Evolutionary conservation across 2,888 invertebrate species (phyloP).

Genomic region (Dryadula phaetusa): DNA sequence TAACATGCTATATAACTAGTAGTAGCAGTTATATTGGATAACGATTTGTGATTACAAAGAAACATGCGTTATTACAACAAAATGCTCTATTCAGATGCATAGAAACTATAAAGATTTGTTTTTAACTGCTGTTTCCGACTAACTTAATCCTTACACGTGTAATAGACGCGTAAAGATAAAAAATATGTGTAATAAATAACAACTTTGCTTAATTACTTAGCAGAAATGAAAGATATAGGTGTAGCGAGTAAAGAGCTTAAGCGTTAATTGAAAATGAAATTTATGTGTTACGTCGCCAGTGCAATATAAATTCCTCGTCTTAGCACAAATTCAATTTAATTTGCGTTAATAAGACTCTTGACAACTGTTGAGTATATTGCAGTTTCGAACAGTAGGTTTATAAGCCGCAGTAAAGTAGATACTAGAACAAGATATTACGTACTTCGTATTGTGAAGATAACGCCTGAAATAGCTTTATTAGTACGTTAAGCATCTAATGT

Average conservation of each 20-base stretch:
- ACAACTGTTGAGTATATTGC: slow-evolving; percentile 13
- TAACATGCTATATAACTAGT: too few species aligned
- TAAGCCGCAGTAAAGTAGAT: not conserved
- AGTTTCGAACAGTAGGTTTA: not conserved
- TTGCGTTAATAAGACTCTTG: slow-evolving; percentile 26
- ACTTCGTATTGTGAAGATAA: too few species aligned
- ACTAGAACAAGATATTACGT: not conserved
- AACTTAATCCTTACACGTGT: slow-evolving; percentile 56
- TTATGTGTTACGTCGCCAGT: slow-evolving; percentile 36
- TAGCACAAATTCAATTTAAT: slow-evolving; percentile 26
- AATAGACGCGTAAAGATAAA: slow-evolving; percentile 72
- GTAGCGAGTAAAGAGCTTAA: slow-evolving; percentile 25
- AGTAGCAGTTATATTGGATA: too few species aligned
- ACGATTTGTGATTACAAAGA: too few species aligned
- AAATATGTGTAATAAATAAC: slow-evolving; percentile 67
- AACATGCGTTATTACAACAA: too few species aligned
- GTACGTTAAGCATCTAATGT: too few species aligned
- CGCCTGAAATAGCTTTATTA: too few species aligned
- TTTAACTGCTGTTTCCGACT: slow-evolving; percentile 72
- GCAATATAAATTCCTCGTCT: slow-evolving; percentile 31
- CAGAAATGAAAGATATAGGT: slow-evolving; percentile 24
- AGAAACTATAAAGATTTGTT: too few species aligned
- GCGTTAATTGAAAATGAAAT: slow-evolving; percentile 42
- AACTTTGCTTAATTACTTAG: slow-evolving; percentile 26
- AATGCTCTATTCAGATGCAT: too few species aligned